Evolutionary conservation across 1,140 invertebrate species (phyloP).

Genomic region (Zeugodacus cucurbitae): DNA sequence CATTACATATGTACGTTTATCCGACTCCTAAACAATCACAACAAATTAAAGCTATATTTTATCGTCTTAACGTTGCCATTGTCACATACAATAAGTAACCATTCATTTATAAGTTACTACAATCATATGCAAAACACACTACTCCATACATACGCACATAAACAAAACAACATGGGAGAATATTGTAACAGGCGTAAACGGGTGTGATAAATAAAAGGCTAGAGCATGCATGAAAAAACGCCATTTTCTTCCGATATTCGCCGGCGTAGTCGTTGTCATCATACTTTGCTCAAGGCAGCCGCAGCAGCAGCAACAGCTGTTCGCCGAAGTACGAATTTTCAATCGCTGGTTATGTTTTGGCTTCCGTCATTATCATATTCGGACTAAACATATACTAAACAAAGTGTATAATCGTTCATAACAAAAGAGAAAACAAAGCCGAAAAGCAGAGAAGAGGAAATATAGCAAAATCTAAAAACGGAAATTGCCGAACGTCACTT

Average conservation of each 20-base stretch:
- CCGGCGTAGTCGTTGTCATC: not conserved
- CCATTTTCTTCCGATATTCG: not conserved
- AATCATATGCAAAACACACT: too few species aligned
- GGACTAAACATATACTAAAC: not conserved
- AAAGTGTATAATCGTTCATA: not conserved
- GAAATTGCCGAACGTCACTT: slow-evolving; percentile 35
- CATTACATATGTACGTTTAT: too few species aligned
- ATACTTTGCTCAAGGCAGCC: not conserved
- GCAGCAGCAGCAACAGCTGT: not conserved
- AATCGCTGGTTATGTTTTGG: slow-evolving; percentile 10
- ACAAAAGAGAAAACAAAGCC: slow-evolving; percentile 29
- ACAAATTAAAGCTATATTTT: too few species aligned
- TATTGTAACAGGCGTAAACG: not conserved
- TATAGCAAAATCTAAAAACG: slow-evolving; percentile 27
- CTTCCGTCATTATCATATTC: slow-evolving; percentile 12
- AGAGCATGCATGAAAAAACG: not conserved
- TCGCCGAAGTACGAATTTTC: slow-evolving; percentile 5
- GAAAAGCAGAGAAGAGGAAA: slow-evolving; percentile 24
- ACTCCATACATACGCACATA: not conserved
- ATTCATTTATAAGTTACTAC: too few species aligned
- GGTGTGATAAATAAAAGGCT: not conserved
- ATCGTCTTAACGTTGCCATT: too few species aligned
- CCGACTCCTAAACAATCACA: too few species aligned
- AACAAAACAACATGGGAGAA: not conserved
- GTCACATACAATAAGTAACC: too few species aligned